These are phyloP conservation scores for Aricia artaxerxes DNA, from an alignment of 2,888 invertebrate species.

Conservation along the genomic window DNA sequence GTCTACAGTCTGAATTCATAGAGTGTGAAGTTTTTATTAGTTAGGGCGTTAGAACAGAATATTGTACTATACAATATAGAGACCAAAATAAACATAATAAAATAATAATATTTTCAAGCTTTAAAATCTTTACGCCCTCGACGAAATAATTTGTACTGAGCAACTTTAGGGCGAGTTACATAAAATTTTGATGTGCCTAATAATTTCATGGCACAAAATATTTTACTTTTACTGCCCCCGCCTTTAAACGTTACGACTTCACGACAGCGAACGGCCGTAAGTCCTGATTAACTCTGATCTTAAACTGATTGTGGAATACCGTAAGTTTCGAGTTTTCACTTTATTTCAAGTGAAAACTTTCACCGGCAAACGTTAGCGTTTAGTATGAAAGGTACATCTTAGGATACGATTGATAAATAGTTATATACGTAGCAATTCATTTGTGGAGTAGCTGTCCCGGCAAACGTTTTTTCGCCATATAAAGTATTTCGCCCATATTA, in stretches of 20 bases:
- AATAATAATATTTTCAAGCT: not conserved
- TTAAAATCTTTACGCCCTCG: not conserved
- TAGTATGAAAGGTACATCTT: not conserved
- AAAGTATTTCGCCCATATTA: no score
- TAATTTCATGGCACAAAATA: constrained; percentile 17
- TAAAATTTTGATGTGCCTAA: constrained; percentile 14
- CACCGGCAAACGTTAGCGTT: not conserved
- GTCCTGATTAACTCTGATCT: constrained; percentile 19
- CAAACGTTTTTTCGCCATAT: no score
- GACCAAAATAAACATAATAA: not conserved
- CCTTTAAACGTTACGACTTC: not conserved
- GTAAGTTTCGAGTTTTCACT: not conserved
- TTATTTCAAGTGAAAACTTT: not conserved
- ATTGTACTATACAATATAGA: not conserved
- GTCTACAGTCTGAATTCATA: no score
- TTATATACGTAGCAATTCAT: no score
- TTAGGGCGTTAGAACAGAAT: not conserved
- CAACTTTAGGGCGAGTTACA: not conserved
- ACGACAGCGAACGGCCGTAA: constrained; percentile 4
- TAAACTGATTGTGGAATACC: constrained; percentile 15
- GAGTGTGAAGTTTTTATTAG: no score
- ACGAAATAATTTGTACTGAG: constrained; percentile 11
- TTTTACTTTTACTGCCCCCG: constrained; percentile 19
- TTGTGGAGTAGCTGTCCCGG: no score
- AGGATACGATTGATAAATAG: no score